Percentiles rank a stretch among this genome's conserved stretches.
These are phyloP conservation scores for Acheta domesticus DNA, from an alignment of 2,888 invertebrate species.

Conservation along the genomic window DNA sequence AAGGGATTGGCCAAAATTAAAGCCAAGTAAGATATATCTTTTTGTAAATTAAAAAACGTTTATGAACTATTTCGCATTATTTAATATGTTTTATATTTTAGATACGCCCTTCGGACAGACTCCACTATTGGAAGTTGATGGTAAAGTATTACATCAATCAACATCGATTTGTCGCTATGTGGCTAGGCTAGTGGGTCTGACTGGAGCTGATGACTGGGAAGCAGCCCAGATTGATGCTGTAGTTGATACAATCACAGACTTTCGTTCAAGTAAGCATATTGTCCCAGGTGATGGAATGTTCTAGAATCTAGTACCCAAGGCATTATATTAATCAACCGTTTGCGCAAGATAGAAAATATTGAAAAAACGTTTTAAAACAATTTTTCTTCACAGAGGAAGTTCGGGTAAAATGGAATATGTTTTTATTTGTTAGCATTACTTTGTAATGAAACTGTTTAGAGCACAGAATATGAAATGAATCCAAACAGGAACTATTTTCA, in stretches of 20 bases:
- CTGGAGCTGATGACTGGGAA: slow-evolving; percentile 57
- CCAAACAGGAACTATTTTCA: no score
- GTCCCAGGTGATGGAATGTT: no score
- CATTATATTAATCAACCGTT: no score
- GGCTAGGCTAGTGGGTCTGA: slow-evolving; percentile 57
- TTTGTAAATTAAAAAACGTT: neutral
- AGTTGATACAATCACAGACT: slow-evolving; percentile 59
- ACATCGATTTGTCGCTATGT: slow-evolving; percentile 60
- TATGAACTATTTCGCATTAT: neutral
- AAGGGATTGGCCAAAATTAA: slow-evolving; percentile 56
- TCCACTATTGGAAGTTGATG: slow-evolving; percentile 61
- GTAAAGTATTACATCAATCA: slow-evolving; percentile 59
- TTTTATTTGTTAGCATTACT: no score
- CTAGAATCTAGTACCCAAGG: no score
- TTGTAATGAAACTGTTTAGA: no score
- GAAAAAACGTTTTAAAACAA: no score
- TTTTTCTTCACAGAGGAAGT: no score
- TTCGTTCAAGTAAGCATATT: slow-evolving; percentile 52
- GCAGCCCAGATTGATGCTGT: slow-evolving; percentile 60
- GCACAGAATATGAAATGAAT: no score
- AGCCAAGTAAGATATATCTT: slow-evolving; percentile 50
- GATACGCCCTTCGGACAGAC: slow-evolving; percentile 62
- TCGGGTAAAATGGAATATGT: no score
- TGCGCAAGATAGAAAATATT: neutral
- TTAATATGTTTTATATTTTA: slow-evolving; percentile 41